phyloP scores from a whole-genome alignment of 1,140 invertebrate species.

The Aphelinus atriplicis region DNA sequence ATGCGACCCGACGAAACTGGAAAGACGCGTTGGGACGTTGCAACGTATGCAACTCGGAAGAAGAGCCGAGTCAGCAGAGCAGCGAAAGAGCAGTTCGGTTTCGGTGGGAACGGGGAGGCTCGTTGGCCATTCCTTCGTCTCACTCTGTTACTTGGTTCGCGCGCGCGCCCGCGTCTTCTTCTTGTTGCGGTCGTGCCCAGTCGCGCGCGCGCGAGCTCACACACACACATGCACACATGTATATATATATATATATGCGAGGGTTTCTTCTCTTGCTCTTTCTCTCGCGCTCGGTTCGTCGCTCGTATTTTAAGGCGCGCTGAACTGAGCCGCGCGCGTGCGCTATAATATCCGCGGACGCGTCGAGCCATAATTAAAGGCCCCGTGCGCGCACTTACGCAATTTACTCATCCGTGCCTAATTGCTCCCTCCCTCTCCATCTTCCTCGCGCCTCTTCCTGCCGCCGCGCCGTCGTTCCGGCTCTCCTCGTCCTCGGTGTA shows the following conservation, averaged over 20 bases:
- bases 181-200: constrained; percentile 14
- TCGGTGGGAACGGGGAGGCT: constrained; percentile 6
- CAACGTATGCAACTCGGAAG: too few species aligned
- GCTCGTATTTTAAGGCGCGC: constrained; percentile 25
- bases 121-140: constrained; percentile 21
- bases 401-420: constrained; percentile 25
- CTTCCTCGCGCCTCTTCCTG: too few species aligned
- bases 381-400: constrained; percentile 19
- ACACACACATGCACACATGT: too few species aligned
- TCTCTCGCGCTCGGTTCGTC: background rate
- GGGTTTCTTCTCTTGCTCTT: background rate
- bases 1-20: too few species aligned
- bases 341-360: constrained; percentile 17
- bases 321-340: background rate
- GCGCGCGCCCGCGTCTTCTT: background rate
- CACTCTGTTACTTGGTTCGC: background rate
- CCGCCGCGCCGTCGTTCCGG: too few species aligned
- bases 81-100: background rate
- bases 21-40: too few species aligned
- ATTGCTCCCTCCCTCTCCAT: background rate
- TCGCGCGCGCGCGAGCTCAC: background rate
- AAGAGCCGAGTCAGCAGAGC: too few species aligned
- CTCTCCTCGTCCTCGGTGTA: too few species aligned
- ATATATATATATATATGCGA: background rate
- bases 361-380: constrained; percentile 22